Percentiles rank a stretch among this genome's conserved stretches.
phyloP scores from a whole-genome alignment of 2,888 invertebrate species.

The Megaustenia siamemsis region DNA sequence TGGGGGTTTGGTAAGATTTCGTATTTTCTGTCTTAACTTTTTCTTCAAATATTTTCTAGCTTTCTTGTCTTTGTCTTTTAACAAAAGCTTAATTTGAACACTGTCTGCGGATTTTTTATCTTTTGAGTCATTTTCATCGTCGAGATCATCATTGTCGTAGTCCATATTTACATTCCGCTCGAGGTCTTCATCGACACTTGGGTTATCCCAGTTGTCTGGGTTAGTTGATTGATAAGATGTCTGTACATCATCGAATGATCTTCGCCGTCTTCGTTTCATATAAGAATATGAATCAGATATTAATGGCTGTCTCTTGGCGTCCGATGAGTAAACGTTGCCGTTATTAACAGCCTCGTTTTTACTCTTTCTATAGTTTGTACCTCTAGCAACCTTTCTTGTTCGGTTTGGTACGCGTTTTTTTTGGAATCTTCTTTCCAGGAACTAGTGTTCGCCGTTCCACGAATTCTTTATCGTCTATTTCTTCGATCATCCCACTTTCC shows the following conservation, averaged over 20 bases:
- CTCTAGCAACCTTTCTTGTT: neutral
- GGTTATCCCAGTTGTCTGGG: neutral
- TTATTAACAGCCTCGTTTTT: neutral
- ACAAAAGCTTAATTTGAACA: conserved; percentile 37
- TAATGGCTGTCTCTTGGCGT: neutral
- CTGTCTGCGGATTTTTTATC: conserved; percentile 47
- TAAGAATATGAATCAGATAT: conserved; percentile 19
- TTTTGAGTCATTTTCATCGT: conserved; percentile 11
- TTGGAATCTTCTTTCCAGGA: conserved; percentile 11
- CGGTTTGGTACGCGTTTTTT: neutral
- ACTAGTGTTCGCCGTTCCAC: conserved; percentile 19
- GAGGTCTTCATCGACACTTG: neutral
- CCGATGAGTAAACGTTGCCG: neutral
- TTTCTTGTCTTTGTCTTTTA: conserved; percentile 53
- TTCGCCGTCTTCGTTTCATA: conserved; percentile 52
- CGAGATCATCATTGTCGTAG: neutral
- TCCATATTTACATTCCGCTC: conserved; percentile 16
- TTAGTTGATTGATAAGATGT: neutral
- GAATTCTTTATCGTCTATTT: conserved; percentile 33
- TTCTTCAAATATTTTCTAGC: conserved; percentile 56
- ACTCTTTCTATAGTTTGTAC: neutral
- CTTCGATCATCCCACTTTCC: conserved; percentile 26
- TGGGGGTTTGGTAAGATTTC: conserved; percentile 60
- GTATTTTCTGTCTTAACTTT: conserved; percentile 50
- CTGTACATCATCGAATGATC: neutral